Evolutionary conservation across 2,113 vertebrate genomes (phyloP), one percentile per base, ranked within the genome.

Genomic region (Scatophagus argus): DNA sequence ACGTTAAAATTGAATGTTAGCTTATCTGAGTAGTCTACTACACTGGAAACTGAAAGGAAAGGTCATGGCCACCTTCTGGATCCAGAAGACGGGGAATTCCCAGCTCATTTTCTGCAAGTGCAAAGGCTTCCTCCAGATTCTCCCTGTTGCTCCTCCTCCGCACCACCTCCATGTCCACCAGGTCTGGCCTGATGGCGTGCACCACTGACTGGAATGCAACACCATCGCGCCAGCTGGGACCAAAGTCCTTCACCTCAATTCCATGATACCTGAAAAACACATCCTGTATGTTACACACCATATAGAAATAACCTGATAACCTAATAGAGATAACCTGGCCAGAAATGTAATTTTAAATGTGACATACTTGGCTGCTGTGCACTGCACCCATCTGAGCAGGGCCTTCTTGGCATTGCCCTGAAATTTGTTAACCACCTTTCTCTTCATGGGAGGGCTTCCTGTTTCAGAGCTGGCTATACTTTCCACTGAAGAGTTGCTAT

Each of bases 81-180:
- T 99, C 98, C 73, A 99, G 96, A 3, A 99, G 94, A 39, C 97
- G 95, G 36, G 98, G 98, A 78, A 99, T 99, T 46, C 98, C 98
- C 73, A 99, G 91, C 39, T 99, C 96, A 12, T 90, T 94, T 90
- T 99, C 98, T 3, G 98, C 98, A 0, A 99, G 89, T 5, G 92
- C 77, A 84, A 99, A 99, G 13, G 98, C 98, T 5, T 96, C 96
- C 84, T 99, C 97, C 79, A 99, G 87, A 86, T 99, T 99, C 77
- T 98, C 96, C 69, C 92, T 94, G 79, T 98, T 97, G 25, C 96
- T 91, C 66, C 95, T 95, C 67, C 85, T 93, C 75, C 90, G 95
- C 63, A 97, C 93, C 55, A 88, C 94, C 49, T 98, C 96, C 94
- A 99, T 95, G 88, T 99, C 96, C 60, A 99, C 97, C 82, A 99